Evolutionary conservation across 2,888 invertebrate species (phyloP).

Genomic region (Ectemnius cavifrons): DNA sequence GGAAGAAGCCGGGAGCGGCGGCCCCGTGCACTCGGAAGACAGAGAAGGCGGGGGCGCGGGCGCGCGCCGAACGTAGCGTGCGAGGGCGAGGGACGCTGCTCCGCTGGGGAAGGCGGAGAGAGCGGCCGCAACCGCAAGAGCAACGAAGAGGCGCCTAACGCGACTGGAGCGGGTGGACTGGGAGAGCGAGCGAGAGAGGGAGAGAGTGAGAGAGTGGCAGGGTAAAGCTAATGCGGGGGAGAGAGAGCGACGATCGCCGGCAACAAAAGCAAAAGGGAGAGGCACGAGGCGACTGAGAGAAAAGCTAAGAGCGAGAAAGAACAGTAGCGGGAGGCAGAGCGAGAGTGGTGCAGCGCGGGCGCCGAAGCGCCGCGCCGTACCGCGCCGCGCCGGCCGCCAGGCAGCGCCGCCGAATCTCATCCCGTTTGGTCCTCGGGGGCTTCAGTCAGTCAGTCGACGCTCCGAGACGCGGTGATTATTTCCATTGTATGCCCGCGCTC

Average conservation of each 20-base stretch:
- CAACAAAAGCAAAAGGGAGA: slow-evolving; percentile 39
- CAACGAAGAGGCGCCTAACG: too few relatives aligned
- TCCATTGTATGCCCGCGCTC: slow-evolving; percentile 69
- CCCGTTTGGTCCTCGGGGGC: slow-evolving; percentile 68
- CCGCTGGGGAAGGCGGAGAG: slow-evolving; percentile 4
- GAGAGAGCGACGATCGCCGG: slow-evolving; percentile 30
- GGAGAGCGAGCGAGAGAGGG: neutral
- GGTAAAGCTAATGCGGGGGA: slow-evolving; percentile 26
- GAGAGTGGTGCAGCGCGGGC: slow-evolving; percentile 47
- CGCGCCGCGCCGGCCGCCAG: slow-evolving; percentile 50
- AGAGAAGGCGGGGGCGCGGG: neutral
- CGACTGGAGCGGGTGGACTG: too few relatives aligned
- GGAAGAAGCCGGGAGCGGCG: slow-evolving; percentile 14
- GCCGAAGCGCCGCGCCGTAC: slow-evolving; percentile 33
- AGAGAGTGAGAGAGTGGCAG: neutral
- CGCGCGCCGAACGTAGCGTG: slow-evolving; percentile 27
- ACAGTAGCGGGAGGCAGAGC: slow-evolving; percentile 40
- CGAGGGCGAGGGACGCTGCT: slow-evolving; percentile 35
- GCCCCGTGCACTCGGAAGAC: slow-evolving; percentile 13
- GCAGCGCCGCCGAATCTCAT: slow-evolving; percentile 71
- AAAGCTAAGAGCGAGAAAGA: slow-evolving; percentile 50
- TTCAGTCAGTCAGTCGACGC: slow-evolving; percentile 75
- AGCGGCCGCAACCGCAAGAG: too few relatives aligned
- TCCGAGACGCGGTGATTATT: slow-evolving; percentile 75
- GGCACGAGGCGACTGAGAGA: slow-evolving; percentile 22